Evolutionary conservation across 2,888 invertebrate genomes (phyloP), one percentile per base, ranked within the genome.

Genomic region (Punctoribates punctum): DNA sequence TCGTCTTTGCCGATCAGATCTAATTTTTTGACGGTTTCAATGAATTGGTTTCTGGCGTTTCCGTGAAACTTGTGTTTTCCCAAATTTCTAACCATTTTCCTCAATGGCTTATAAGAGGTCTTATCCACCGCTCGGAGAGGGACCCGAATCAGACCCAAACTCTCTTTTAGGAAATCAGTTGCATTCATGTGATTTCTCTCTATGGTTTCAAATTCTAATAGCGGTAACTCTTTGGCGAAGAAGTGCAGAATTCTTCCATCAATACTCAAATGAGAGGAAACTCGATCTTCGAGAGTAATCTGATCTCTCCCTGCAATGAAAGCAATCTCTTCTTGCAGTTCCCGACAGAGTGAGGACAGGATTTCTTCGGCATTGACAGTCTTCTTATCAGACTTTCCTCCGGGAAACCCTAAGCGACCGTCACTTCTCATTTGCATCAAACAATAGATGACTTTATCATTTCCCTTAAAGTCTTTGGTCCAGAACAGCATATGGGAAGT

Each of bases 341-440:
- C 73, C 4, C 73, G 25, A 51, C 27, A 34, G 1, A 73, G 25
- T 17, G 29, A 25, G 6, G 1, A 2, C 1, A 73, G 0, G 2
- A 73, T 54, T 15, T 73, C 48, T 4, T 6, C 5, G 8, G 27
- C n/a, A n/a, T 29, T 34, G 3, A 54, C 25, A 13, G 6, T 2
- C 27, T n/a, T 8, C 51, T 73, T 13, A 11, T 73, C 73, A 3
- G 34, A 54, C 15, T 42, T 54, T 3, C 73, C 73, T 4, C 73
- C 73, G 9, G 73, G 73, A 48, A 73, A 73, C 1, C 73, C 73
- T 51, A 73, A 48, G 9, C 3, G 23, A 20, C 73, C 73, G 57
- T 73, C 73, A 17, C 54, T 48, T 51, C 73, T 51, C 51, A 73
- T 48, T 51, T 73, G 73, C 73, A 73, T 73, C 73, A 73, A 15